Conservation (phyloP, 2,797 vertebrate species). For the Eulemur rubriventer region DNA sequence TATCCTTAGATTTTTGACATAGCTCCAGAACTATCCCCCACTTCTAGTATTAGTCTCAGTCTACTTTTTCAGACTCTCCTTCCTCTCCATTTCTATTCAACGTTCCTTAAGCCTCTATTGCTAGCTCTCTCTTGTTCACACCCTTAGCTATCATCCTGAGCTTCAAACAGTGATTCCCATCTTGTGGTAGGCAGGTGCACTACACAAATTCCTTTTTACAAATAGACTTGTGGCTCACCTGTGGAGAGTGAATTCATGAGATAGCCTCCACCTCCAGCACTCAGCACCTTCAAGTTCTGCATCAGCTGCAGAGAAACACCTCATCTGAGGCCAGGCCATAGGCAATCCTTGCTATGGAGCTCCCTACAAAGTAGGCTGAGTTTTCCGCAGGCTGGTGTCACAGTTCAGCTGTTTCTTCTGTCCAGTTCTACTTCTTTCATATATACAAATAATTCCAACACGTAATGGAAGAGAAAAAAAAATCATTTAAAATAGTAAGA, state of each 20-base stretch:
- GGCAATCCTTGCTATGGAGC: neutral
- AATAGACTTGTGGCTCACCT: neutral
- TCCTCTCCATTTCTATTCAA: neutral
- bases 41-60: neutral
- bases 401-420: neutral
- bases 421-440: neutral
- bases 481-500: neutral
- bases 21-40: neutral
- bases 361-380: rapidly evolving
- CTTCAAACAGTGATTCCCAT: neutral
- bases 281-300: neutral
- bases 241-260: neutral
- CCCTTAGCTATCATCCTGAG: neutral
- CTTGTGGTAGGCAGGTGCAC: neutral
- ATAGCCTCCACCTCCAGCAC: too few relatives aligned
- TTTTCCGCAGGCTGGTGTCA: neutral
- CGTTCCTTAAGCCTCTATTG: neutral
- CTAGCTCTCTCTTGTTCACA: neutral
- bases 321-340: neutral
- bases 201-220: neutral
- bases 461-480: neutral
- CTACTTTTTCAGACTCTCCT: neutral
- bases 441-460: neutral
- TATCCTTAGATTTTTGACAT: neutral
- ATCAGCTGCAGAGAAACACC: neutral